Evolutionary conservation across 92 coral and sea anemone genomes (phyloP), one percentile per base, ranked within the genome.

Genomic region (Metridium senile): DNA sequence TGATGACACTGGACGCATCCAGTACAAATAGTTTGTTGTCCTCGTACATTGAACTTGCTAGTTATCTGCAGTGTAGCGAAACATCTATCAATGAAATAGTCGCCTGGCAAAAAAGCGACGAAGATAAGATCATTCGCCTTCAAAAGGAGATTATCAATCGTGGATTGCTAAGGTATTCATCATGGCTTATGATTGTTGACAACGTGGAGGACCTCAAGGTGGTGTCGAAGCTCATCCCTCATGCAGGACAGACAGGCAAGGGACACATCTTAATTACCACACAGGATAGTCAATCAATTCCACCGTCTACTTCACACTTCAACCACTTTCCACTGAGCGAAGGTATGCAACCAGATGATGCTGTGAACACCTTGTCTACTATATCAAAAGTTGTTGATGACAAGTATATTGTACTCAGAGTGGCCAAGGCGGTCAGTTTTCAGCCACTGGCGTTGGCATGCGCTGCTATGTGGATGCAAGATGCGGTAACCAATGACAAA

Each of bases 1-100:
- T 83, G 11, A 73, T 79, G 68, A 83, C 83, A 3, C 46, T 88
- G 21, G 79, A 84, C 47, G 92, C 82, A 1, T 73, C 65, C 45
- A 79, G 39, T 51, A n/a, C 68, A 10, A 75, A 69, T 16, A 39
- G 82, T 2, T 71, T 88, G 19, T 56, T 79, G 35, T 65, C 59
- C 11, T 88, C 92, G 1, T 88, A 88, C 13, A 45, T 61, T 39
- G 82, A 82, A 8, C 80, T 88, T 66, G 86, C 86, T 2, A 75
- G 84, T 23, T 81, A 51, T 20, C 23, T 77, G 4, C 22, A 63
- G 10, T 84, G 83, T 59, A 18, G 49, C 1, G 77, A 84, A 29
- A 22, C 30, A 1, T 21, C 57, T 0, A 32, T 84, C 10, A 9
- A 77, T 7, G 58, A n/a, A 51, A 78, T 77, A n/a, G 61, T 65